A percentile compares a stretch with the other conserved stretches of the same genome.
Evolutionary conservation across 2,888 invertebrate genomes (phyloP).

Genomic region (Parelbella ahira): DNA sequence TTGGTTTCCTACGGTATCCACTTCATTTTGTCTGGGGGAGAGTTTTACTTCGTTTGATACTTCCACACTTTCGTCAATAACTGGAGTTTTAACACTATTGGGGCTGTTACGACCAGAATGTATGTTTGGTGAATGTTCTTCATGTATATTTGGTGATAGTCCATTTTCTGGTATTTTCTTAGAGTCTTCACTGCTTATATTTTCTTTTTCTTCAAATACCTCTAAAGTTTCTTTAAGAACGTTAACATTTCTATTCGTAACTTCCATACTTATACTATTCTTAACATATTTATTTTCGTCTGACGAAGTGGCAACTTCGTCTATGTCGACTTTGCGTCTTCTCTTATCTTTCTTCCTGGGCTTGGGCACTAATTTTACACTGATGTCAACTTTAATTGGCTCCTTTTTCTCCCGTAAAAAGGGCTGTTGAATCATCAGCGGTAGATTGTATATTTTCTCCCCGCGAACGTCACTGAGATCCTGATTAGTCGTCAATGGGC

Average conservation of each 20-base stretch:
- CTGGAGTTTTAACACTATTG: background rate
- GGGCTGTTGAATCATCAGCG: slow-evolving; percentile 80
- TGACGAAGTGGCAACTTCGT: slow-evolving; percentile 46
- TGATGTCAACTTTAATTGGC: slow-evolving; percentile 89
- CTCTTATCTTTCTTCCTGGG: slow-evolving; percentile 68
- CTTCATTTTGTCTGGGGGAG: background rate
- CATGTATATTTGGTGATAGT: too few relatives aligned
- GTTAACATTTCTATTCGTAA: slow-evolving; percentile 57
- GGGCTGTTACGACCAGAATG: slow-evolving; percentile 6
- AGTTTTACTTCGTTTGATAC: slow-evolving; percentile 7
- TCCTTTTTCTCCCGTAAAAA: slow-evolving; percentile 83
- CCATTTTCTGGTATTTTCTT: slow-evolving; percentile 26
- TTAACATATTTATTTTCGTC: slow-evolving; percentile 57
- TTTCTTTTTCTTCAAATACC: slow-evolving; percentile 40
- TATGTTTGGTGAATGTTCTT: slow-evolving; percentile 14
- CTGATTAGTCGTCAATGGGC: slow-evolving; percentile 75
- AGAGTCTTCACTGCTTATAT: background rate
- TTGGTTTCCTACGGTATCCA: background rate
- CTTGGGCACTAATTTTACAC: slow-evolving; percentile 87
- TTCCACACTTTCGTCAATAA: slow-evolving; percentile 2
- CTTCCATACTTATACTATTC: slow-evolving; percentile 71
- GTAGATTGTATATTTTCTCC: slow-evolving; percentile 69
- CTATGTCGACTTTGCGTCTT: slow-evolving; percentile 50
- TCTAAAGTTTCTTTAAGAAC: slow-evolving; percentile 60
- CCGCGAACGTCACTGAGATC: slow-evolving; percentile 67